Conservation (phyloP, 2,113 vertebrate species). For the Melierax canorus region DNA sequence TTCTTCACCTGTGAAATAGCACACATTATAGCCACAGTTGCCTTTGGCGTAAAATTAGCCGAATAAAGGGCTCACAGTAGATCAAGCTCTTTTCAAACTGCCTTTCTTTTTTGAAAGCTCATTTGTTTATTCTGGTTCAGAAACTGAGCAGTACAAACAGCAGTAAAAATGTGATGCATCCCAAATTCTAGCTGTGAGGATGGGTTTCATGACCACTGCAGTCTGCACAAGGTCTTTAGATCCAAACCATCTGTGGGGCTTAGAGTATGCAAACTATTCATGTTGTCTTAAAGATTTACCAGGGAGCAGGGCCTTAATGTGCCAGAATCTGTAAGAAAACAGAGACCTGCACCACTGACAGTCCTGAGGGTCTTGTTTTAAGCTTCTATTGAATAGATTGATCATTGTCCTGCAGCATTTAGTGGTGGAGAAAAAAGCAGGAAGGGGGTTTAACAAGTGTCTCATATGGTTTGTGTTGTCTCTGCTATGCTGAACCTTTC, state of each 20-base stretch:
- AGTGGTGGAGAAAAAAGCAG: not conserved
- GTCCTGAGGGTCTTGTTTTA: slow-evolving; percentile 38
- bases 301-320: not conserved
- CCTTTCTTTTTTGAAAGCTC: not conserved
- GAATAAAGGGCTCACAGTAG: not conserved
- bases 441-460: slow-evolving; percentile 38
- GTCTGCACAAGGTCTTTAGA: slow-evolving; percentile 9
- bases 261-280: slow-evolving; percentile 16
- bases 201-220: slow-evolving; percentile 21
- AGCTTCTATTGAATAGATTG: slow-evolving; percentile 21
- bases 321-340: slow-evolving; percentile 7
- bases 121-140: not conserved
- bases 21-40: accelerated
- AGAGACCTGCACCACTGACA: slow-evolving; percentile 6
- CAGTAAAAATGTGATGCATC: slow-evolving; percentile 21
- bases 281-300: slow-evolving; percentile 36
- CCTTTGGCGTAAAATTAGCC: not conserved
- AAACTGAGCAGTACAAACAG: not conserved
- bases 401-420: slow-evolving; percentile 21
- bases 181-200: slow-evolving; percentile 4
- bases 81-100: not conserved
- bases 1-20: not conserved
- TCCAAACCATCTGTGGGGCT: slow-evolving; percentile 48
- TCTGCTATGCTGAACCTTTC: slow-evolving; percentile 37
- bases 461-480: slow-evolving; percentile 54